phyloP scores from a whole-genome alignment of 2,113 vertebrate genomes.

The Rhegmatorhina hoffmannsi region DNA sequence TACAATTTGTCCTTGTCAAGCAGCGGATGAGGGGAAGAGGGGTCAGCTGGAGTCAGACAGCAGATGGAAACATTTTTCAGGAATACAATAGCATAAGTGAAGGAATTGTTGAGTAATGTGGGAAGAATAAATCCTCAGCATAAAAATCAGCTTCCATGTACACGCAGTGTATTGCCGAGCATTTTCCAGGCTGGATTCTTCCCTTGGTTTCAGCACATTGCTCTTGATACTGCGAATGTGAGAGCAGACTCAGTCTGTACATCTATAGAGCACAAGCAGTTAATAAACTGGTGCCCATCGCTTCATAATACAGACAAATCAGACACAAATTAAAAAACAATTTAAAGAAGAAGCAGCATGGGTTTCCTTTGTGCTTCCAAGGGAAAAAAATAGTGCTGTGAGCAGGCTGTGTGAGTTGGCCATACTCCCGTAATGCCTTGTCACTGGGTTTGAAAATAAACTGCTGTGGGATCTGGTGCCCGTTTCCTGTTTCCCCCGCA shows the following conservation, averaged over 20 bases:
- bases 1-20: conserved; percentile 58
- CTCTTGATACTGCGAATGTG: not conserved
- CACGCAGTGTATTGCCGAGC: rapidly evolving
- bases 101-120: conserved; percentile 64
- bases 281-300: not conserved
- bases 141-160: conserved; percentile 2
- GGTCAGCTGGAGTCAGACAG: conserved; percentile 76
- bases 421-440: not conserved
- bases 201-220: not conserved
- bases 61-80: conserved; percentile 83
- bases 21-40: conserved; percentile 35
- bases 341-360: not conserved
- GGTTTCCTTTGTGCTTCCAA: not conserved
- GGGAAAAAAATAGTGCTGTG: not conserved
- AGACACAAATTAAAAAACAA: not conserved
- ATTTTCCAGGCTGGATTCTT: not conserved
- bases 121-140: conserved; percentile 57
- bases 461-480: conserved; percentile 34
- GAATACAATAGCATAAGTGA: conserved; percentile 67
- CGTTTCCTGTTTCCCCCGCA: not conserved
- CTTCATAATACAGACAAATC: not conserved
- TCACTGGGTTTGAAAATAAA: conserved; percentile 41
- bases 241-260: not conserved
- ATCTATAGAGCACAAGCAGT: not conserved
- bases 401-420: conserved; percentile 10